Conservation (phyloP, 2,113 vertebrate genomes). For the Centropus unirufus region DNA sequence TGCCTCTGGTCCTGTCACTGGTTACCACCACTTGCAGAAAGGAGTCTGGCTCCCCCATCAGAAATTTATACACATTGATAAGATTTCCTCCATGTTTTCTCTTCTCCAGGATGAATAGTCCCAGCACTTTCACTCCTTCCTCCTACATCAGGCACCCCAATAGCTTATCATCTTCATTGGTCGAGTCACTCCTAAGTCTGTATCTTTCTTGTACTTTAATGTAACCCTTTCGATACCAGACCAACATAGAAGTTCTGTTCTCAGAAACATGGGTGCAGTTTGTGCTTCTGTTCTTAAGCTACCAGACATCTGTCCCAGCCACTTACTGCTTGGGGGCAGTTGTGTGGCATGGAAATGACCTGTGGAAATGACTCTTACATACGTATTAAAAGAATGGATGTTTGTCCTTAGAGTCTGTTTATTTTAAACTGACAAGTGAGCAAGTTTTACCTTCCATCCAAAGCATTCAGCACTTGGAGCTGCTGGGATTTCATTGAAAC, state of each 20-base stretch:
- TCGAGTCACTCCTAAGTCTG: background rate
- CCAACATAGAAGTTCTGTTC: background rate
- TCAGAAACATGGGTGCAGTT: background rate
- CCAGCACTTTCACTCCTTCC: background rate
- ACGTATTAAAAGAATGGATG: background rate
- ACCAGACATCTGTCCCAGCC: background rate
- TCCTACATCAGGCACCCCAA: rapidly evolving
- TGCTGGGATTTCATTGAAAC: background rate
- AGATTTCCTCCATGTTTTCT: background rate
- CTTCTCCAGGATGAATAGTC: background rate
- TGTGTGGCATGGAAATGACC: background rate
- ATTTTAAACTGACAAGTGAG: background rate
- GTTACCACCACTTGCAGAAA: background rate
- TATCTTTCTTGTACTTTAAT: background rate
- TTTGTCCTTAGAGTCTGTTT: background rate
- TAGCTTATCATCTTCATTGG: background rate
- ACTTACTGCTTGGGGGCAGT: background rate
- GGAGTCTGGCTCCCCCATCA: background rate
- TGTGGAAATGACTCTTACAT: background rate
- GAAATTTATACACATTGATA: background rate
- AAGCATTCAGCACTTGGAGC: background rate
- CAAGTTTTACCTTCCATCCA: background rate
- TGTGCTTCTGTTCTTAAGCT: background rate
- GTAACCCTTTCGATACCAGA: background rate
- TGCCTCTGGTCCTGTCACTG: background rate